Percentiles rank a stretch among this genome's conserved stretches.
phyloP scores from a whole-genome alignment of 2,113 vertebrate genomes.

The Epinephelus moara region DNA sequence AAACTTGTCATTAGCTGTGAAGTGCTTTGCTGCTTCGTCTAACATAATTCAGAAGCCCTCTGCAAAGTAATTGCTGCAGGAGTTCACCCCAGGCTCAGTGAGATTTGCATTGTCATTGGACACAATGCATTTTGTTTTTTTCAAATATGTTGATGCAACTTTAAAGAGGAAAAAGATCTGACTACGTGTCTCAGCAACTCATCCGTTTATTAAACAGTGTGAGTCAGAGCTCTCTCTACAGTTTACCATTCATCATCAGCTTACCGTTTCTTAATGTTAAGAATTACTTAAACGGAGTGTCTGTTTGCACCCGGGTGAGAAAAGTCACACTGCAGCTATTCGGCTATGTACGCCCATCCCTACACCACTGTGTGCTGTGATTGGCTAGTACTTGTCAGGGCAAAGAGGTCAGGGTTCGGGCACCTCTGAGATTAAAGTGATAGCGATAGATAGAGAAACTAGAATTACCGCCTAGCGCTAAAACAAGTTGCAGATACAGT shows the following conservation, averaged over 20 bases:
- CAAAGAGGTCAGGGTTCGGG: too few species aligned
- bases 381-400: too few species aligned
- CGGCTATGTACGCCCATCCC: too few species aligned
- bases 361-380: too few species aligned
- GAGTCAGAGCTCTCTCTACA: neutral
- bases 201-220: neutral
- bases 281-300: neutral
- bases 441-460: too few species aligned
- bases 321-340: too few species aligned
- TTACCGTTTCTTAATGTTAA: neutral
- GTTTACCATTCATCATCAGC: neutral
- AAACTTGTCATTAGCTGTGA: constrained; percentile 57
- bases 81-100: constrained; percentile 11
- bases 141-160: neutral
- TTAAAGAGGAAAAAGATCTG: neutral
- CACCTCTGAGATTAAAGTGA: too few species aligned
- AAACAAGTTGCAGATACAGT: too few species aligned
- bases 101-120: neutral
- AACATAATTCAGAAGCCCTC: constrained; percentile 32
- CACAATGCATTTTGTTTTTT: neutral
- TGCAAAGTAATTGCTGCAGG: constrained; percentile 34
- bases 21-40: constrained; percentile 24
- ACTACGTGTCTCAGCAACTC: neutral
- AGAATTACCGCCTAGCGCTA: too few species aligned
- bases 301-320: too few species aligned